Evolutionary conservation across 2,113 vertebrate species (phyloP).

Genomic region (Blennius ocellaris): DNA sequence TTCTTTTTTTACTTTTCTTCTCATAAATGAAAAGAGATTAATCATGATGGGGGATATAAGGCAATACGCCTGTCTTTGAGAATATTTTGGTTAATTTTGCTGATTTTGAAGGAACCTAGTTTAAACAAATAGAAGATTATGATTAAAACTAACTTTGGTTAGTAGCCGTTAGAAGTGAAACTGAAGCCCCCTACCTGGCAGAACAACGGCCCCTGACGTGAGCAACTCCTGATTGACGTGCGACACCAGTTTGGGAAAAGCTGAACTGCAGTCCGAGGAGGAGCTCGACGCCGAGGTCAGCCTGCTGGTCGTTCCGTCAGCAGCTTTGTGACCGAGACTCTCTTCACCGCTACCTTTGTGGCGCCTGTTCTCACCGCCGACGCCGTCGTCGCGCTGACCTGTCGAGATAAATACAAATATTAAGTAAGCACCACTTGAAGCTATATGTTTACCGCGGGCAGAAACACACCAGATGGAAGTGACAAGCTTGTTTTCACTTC

Average conservation of each 20-base stretch:
- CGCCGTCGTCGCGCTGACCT: constrained; percentile 59
- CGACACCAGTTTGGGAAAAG: constrained; percentile 70
- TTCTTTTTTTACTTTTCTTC: too few relatives aligned
- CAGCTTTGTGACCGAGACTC: constrained; percentile 49
- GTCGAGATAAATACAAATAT: constrained; percentile 24
- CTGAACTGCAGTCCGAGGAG: constrained; percentile 27
- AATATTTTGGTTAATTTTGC: too few relatives aligned
- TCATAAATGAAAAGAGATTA: too few relatives aligned
- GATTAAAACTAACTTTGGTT: too few relatives aligned
- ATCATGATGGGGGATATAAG: too few relatives aligned
- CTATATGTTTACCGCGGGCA: constrained; percentile 16
- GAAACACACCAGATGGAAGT: constrained; percentile 20
- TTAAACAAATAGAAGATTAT: too few relatives aligned
- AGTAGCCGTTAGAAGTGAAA: not conserved
- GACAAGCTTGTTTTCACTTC: constrained; percentile 43
- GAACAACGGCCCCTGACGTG: constrained; percentile 78
- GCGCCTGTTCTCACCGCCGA: constrained; percentile 32
- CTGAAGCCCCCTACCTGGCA: constrained; percentile 80
- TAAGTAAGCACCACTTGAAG: constrained; percentile 4
- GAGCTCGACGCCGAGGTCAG: constrained; percentile 16
- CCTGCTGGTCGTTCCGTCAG: constrained; percentile 45
- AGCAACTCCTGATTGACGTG: constrained; percentile 83
- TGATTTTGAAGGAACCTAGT: too few relatives aligned
- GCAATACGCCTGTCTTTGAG: too few relatives aligned
- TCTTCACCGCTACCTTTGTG: constrained; percentile 61